Evolutionary conservation across 1,140 invertebrate genomes (phyloP), one percentile per base, ranked within the genome.

Genomic region (Contarinia nasturtii): DNA sequence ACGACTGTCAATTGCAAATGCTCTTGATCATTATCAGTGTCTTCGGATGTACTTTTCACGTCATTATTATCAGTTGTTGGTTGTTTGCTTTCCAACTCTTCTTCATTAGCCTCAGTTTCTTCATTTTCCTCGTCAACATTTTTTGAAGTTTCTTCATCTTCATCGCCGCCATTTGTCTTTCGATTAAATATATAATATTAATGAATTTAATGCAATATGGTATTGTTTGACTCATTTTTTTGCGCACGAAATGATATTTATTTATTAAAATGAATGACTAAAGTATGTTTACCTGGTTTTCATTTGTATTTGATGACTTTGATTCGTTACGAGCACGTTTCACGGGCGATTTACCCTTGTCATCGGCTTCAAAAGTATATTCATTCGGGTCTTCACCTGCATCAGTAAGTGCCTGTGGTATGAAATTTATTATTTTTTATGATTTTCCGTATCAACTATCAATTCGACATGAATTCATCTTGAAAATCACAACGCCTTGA

Each of bases 381-480:
- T 78, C 79, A 14, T 79, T 77, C 14, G 83, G 81, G 70, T 89
- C 75, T 47, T 75, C 57, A 2, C 86, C 85, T 65, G 89, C 83
- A n/a, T 82, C 80, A 54, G 75, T 67, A 42, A 90, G 68, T 48
- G 80, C 79, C 84, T 89, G 61, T 43, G 15, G n/a, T n/a, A n/a
- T n/a, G n/a, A n/a, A n/a, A n/a, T n/a, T n/a, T n/a, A n/a, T n/a
- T n/a, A n/a, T n/a, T n/a, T n/a, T n/a, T n/a, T n/a, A n/a, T n/a
- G n/a, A n/a, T n/a, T n/a, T n/a, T n/a, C n/a, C n/a, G n/a, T n/a
- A n/a, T n/a, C n/a, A n/a, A n/a, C n/a, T n/a, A n/a, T n/a, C n/a
- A n/a, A n/a, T n/a, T n/a, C n/a, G n/a, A n/a, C n/a, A n/a, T n/a
- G n/a, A n/a, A n/a, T n/a, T n/a, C n/a, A n/a, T n/a, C n/a, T n/a